Evolutionary conservation across 2,888 invertebrate genomes (phyloP), one percentile per base, ranked within the genome.

Genomic region (Didymodactylos carnosus): DNA sequence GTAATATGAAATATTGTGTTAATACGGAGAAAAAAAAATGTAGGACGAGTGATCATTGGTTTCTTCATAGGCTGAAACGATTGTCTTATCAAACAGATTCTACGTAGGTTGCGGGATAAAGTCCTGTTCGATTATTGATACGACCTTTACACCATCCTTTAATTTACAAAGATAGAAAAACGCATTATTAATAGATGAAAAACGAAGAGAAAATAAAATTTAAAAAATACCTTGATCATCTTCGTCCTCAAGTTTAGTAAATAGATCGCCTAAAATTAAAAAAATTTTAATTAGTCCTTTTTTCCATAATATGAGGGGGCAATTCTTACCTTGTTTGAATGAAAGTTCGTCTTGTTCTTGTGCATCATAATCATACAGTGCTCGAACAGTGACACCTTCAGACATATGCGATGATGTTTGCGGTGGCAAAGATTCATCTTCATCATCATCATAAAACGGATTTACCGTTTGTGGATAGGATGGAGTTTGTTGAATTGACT

Each of bases 71-170:
- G n/a, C n/a, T n/a, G n/a, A n/a, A n/a, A n/a, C n/a, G n/a, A n/a
- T n/a, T n/a, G n/a, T n/a, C n/a, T 16, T 69, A 8, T 76, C 23
- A 72, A 49, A 75, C 35, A 43, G 46, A 23, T 23, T 25, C 46
- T 19, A 72, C 75, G 70, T 75, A 75, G 35, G 75, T 75, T 6
- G 75, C 75, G 19, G 75, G 75, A 72, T 73, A 75, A 19, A 75
- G 70, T 62, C 75, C 75, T 51, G 43, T 25, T 46, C 41, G 41
- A 10, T 29, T 41, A 8, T 43, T 43, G 23, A 70, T 39, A 40
- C 62, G 49, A 41, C 95, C 97, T 85, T 94, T 95, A 85, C 95
- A 95, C 97, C 97, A 97, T 75, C 97, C 97, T n/a, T n/a, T n/a
- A n/a, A n/a, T n/a, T n/a, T n/a, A n/a, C n/a, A n/a, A n/a, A n/a